Conservation (phyloP, 2,797 vertebrate genomes). For the Paedocypris micromegethes region DNA sequence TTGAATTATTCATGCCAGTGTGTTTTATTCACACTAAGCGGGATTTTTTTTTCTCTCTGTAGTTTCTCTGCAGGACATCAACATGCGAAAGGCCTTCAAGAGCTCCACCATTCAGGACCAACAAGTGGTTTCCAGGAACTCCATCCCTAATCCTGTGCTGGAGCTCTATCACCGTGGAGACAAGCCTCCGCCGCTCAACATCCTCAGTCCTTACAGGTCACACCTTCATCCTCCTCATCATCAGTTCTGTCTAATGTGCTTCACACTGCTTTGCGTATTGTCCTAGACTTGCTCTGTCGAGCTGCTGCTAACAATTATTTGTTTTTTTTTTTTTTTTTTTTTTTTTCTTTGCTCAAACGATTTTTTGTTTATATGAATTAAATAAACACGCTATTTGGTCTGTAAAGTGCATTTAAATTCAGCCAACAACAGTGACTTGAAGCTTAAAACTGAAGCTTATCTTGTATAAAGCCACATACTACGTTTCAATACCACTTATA, state of each 20-base stretch:
- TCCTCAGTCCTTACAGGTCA: constrained; percentile 84
- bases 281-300: neutral
- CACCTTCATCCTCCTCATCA: neutral
- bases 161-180: constrained; percentile 88
- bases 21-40: too few relatives aligned
- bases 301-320: too few relatives aligned
- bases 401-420: too few relatives aligned
- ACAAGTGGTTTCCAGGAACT: constrained; percentile 85
- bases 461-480: too few relatives aligned
- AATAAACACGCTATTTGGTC: too few relatives aligned
- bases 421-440: too few relatives aligned
- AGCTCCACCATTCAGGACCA: constrained; percentile 90
- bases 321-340: too few relatives aligned
- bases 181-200: constrained; percentile 88
- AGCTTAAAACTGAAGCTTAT: too few relatives aligned
- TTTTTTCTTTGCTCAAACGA: too few relatives aligned
- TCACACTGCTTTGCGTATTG: neutral
- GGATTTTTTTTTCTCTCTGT: constrained; percentile 16
- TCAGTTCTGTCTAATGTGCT: neutral
- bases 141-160: constrained; percentile 85
- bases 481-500: too few relatives aligned
- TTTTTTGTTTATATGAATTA: too few relatives aligned
- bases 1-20: too few relatives aligned
- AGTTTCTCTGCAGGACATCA: constrained; percentile 89
- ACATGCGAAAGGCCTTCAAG: constrained; percentile 91